Base-by-base conservation (phyloP, 1,140 invertebrate species). In the Aphaenogaster rudis region DNA sequence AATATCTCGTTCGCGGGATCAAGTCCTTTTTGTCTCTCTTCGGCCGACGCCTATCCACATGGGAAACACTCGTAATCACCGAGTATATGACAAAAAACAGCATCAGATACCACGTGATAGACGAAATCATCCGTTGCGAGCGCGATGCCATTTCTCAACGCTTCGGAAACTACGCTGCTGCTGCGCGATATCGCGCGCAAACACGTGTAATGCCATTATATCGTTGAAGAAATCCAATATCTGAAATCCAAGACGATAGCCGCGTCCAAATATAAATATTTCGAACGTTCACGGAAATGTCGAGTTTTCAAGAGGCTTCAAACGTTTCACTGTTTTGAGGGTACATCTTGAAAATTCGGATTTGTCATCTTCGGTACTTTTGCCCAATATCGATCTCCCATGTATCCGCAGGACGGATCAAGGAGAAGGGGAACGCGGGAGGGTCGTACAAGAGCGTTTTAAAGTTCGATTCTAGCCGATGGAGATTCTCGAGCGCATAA, bases 381-480 rank as follows among this genome's bases (percentile, higher is more conserved):
- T 17, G 8, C 7, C 9, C 0, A 17, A 11, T 11, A n/a, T 59
- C 17, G 66, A 36, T 82, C 39, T 8, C 9, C 6, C 17, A 15
- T 21, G 21, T 21, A 48, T 28, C 7, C 9, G 48, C 8, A 48
- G 54, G 15, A 15, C 5, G 21, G 28, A 59, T 72, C 80, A 45
- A 82, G n/a, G 50, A 57, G 39, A 79, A 21, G 3, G 17, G 0
- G 7, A 66, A n/a, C n/a, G 48, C 39, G 50, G 11, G 42, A 80
- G 52, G 8, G 4, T 67, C 8, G 39, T 54, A 66, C 39, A 54
- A 48, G 13, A 69, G 13, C 81, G 77, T 69, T 93, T 92, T 91
- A 88, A 90, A 90, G 85, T 77, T 52, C 84, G 88, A 90, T 90
- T 89, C 87, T 87, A 81, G 89, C 89, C 92, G 87, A 92, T 92